Evolutionary conservation across 2,797 vertebrate species (phyloP), one percentile per base, ranked within the genome.

Genomic region (Allobates femoralis): DNA sequence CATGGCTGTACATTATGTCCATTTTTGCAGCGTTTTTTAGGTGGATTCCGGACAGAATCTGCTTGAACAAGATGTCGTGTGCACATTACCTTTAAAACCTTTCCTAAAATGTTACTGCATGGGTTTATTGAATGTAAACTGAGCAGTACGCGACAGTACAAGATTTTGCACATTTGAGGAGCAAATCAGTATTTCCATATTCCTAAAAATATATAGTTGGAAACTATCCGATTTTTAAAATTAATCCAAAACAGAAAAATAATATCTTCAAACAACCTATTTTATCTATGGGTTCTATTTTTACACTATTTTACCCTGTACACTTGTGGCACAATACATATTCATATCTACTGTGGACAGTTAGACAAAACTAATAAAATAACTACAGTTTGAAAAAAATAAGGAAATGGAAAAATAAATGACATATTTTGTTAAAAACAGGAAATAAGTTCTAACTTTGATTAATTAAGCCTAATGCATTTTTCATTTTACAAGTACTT

Each of bases 391-490:
- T 32, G 28, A 8, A 21, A 34, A 16, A 18, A 46, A 46, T n/a
- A 62, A 75, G 55, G 53, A 74, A 0, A 19, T 76, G 55, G 19
- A 0, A 28, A 76, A 76, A 55, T 30, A 53, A 76, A 37, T 21
- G 23, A 3, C 19, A 7, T 12, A 34, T 34, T 56, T 56, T 12
- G 0, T 23, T 58, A 34, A 37, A 78, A 53, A 30, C 26, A 55
- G 50, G 16, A 23, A 55, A 79, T 37, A 79, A 14, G n/a, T 34
- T 34, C 11, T 67, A 10, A 32, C 26, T 28, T 53, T 69, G 64
- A 81, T 69, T 81, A 67, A 69, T 81, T 55, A 34, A 53, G 28
- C 64, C 30, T 81, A 81, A 81, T 55, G 30, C 28, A 69, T 69
- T 67, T 46, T 69, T 81, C 28, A 55, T 69, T 69, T 55, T 32